phyloP scores from a whole-genome alignment of 2,797 vertebrate species.

The Enteromius viviparus region DNA sequence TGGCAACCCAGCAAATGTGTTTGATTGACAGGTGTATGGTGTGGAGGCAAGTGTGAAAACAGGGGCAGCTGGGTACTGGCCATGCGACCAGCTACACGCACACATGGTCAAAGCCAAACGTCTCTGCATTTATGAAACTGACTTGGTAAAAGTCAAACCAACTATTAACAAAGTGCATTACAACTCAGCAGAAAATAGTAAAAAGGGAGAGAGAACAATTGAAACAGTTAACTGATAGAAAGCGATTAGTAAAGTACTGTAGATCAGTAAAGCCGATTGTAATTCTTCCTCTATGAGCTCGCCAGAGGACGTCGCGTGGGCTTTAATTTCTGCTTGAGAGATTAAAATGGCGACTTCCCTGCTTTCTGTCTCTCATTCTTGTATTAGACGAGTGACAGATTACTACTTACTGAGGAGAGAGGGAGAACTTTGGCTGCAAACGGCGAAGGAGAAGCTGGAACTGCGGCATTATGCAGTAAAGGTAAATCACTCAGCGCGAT shows the following conservation, averaged over 20 bases:
- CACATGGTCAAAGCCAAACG: background rate
- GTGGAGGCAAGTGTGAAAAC: constrained; percentile 34
- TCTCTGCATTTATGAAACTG: background rate
- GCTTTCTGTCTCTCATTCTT: constrained; percentile 52
- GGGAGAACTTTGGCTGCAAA: constrained; percentile 52
- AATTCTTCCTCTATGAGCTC: constrained; percentile 29
- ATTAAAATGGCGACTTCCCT: constrained; percentile 56
- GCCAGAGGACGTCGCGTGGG: constrained; percentile 41
- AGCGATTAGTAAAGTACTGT: constrained; percentile 1
- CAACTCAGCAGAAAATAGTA: constrained; percentile 5
- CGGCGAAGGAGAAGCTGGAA: constrained; percentile 66
- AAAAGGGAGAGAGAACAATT: constrained; percentile 9
- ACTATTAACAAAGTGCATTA: constrained; percentile 17
- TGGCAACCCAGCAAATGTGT: constrained; percentile 7
- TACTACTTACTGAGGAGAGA: constrained; percentile 50
- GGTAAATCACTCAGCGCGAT: constrained; percentile 76
- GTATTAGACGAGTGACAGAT: constrained; percentile 60
- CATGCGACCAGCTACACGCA: background rate
- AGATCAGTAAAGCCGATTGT: constrained; percentile 17
- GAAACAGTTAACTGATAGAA: constrained; percentile 21
- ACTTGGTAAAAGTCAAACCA: constrained; percentile 24
- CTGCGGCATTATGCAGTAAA: constrained; percentile 78
- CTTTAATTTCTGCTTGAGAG: constrained; percentile 60
- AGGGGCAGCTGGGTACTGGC: constrained; percentile 30
- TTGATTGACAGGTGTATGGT: constrained; percentile 43